phyloP scores from a whole-genome alignment of 2,797 vertebrate species.

The Chaetodon trifasciatus region DNA sequence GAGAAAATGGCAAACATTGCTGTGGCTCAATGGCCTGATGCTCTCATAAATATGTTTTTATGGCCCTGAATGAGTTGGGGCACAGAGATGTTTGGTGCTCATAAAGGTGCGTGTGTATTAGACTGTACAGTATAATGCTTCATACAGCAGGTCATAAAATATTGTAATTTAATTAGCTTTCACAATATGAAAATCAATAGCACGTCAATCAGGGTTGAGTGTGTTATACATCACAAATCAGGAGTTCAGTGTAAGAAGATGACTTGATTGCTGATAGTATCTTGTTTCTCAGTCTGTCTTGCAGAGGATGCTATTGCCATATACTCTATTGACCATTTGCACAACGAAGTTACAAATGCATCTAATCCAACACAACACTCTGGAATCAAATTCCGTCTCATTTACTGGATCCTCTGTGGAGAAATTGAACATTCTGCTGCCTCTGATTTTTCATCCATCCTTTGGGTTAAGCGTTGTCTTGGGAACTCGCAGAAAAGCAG shows the following conservation, averaged over 20 bases:
- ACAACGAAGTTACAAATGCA: slow-evolving; percentile 71
- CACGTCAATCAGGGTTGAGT: slow-evolving; percentile 70
- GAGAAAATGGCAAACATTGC: slow-evolving; percentile 87
- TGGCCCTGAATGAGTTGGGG: slow-evolving; percentile 79
- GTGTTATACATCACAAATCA: slow-evolving; percentile 56
- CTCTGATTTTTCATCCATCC: slow-evolving; percentile 80
- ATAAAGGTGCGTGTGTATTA: slow-evolving; percentile 76
- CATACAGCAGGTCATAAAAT: slow-evolving; percentile 77
- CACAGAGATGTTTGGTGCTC: slow-evolving; percentile 79
- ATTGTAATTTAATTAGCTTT: slow-evolving; percentile 84
- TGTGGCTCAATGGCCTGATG: slow-evolving; percentile 85
- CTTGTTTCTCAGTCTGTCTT: slow-evolving; percentile 53
- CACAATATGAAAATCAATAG: slow-evolving; percentile 79
- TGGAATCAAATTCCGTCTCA: slow-evolving; percentile 71
- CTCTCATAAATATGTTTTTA: slow-evolving; percentile 88
- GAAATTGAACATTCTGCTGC: slow-evolving; percentile 74
- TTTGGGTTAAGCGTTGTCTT: slow-evolving; percentile 84
- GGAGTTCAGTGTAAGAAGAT: slow-evolving; percentile 55
- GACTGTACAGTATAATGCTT: slow-evolving; percentile 72
- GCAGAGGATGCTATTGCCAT: slow-evolving; percentile 38
- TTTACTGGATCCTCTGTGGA: slow-evolving; percentile 65
- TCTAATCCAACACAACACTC: slow-evolving; percentile 73
- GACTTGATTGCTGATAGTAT: slow-evolving; percentile 58
- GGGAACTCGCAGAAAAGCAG: slow-evolving; percentile 77
- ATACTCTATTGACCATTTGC: slow-evolving; percentile 63